These are phyloP conservation scores for Adelges cooleyi DNA, from an alignment of 1,140 invertebrate species.

Conservation along the genomic window DNA sequence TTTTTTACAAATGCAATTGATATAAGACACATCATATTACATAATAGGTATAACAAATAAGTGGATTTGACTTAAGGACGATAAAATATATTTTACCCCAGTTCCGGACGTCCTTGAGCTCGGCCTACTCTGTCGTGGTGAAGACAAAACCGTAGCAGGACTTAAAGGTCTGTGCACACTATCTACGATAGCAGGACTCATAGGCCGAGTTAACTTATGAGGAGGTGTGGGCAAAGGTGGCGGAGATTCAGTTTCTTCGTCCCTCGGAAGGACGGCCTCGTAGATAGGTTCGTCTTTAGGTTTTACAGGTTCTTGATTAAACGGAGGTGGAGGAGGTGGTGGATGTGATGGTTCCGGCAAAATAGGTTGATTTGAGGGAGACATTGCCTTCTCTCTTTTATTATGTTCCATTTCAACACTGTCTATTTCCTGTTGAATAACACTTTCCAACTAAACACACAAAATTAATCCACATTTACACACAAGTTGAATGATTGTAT, in stretches of 20 bases:
- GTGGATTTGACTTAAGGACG: not conserved
- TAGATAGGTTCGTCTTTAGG: conserved; percentile 61
- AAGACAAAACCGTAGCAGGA: conserved; percentile 31
- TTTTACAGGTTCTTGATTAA: conserved; percentile 39
- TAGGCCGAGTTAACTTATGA: conserved; percentile 38
- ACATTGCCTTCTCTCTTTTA: conserved; percentile 15
- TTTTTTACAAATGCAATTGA: too few species aligned
- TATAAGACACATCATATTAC: too few species aligned
- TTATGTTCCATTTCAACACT: conserved; percentile 31
- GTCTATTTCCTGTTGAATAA: conserved; percentile 47
- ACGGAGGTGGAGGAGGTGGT: conserved; percentile 48
- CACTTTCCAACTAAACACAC: conserved; percentile 42
- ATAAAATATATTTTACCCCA: not conserved
- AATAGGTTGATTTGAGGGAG: conserved; percentile 35
- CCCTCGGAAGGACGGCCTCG: conserved; percentile 62
- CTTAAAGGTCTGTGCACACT: conserved; percentile 20
- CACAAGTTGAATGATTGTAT: not conserved
- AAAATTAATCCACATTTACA: conserved; percentile 18
- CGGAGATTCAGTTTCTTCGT: conserved; percentile 42
- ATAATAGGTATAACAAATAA: not conserved
- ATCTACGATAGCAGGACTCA: conserved; percentile 35
- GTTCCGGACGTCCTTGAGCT: conserved; percentile 35
- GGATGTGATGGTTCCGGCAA: conserved; percentile 62
- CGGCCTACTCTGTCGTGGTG: conserved; percentile 39
- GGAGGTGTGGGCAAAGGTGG: conserved; percentile 42